A percentile compares a stretch with the other conserved stretches of the same genome.
phyloP scores from a whole-genome alignment of 2,888 invertebrate genomes.

The Molorchus minor region DNA sequence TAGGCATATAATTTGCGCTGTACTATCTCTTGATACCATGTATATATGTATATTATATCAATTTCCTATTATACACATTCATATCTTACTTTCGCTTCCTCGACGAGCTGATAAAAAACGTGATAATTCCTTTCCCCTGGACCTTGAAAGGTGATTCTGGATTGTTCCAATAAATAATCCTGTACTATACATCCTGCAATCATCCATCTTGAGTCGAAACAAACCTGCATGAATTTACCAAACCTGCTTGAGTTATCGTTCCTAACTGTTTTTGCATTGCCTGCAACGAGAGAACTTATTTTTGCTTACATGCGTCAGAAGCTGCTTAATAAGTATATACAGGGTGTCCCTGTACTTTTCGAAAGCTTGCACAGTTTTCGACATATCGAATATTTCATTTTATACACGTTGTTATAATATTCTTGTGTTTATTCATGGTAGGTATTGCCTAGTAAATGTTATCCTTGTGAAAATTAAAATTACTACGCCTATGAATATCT shows the following conservation, averaged over 20 bases:
- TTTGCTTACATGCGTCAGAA: neutral
- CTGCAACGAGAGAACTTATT: conserved; percentile 61
- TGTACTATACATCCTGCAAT: conserved; percentile 92
- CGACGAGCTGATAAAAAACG: conserved; percentile 90
- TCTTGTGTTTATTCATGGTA: no score
- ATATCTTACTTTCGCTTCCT: conserved; percentile 76
- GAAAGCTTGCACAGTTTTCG: no score
- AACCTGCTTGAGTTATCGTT: conserved; percentile 94
- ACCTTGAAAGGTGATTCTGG: conserved; percentile 89
- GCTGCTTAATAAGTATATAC: no score
- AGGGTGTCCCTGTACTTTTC: no score
- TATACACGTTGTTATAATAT: no score
- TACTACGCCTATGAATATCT: no score
- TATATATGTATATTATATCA: neutral
- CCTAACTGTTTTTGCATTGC: conserved; percentile 91
- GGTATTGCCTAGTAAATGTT: no score
- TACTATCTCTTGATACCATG: no score
- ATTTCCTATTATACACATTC: neutral
- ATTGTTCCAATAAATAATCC: conserved; percentile 90
- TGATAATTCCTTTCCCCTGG: conserved; percentile 90
- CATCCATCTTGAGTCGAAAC: conserved; percentile 87
- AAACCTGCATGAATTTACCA: conserved; percentile 96
- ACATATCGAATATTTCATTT: no score
- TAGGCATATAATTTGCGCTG: no score
- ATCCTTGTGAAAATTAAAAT: no score